A percentile compares a stretch with the other conserved stretches of the same genome.
Evolutionary conservation across 2,797 vertebrate species (phyloP).

Genomic region (Anas bahamensis): DNA sequence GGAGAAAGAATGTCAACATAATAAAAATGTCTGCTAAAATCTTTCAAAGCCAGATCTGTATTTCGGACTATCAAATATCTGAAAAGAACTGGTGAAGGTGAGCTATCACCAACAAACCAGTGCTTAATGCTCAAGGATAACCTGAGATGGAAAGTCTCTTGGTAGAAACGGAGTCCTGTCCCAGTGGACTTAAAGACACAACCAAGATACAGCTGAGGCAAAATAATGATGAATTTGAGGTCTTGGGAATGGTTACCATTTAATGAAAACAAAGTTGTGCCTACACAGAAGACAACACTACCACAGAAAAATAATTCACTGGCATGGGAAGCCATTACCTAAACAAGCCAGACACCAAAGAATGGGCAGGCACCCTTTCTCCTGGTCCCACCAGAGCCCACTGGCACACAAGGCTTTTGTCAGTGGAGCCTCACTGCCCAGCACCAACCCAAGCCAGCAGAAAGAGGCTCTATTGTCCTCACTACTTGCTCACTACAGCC

Average conservation of each 20-base stretch:
- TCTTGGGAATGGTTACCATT: background rate
- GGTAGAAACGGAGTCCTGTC: background rate
- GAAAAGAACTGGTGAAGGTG: background rate
- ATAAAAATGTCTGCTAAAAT: background rate
- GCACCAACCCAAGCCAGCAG: rapidly evolving
- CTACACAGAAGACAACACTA: background rate
- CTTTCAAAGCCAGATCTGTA: background rate
- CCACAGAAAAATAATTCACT: background rate
- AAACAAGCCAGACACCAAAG: background rate
- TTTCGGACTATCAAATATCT: background rate
- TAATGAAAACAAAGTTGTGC: background rate
- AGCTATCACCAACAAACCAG: background rate
- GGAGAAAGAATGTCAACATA: background rate
- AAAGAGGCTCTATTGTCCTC: background rate
- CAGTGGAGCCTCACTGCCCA: background rate
- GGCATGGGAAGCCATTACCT: background rate
- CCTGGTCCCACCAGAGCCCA: background rate
- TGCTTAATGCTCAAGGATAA: background rate
- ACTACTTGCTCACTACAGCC: background rate
- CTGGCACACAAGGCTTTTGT: background rate
- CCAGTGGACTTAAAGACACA: background rate
- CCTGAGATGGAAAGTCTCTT: background rate
- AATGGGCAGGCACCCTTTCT: background rate
- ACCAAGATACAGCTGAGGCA: background rate
- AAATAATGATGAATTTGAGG: background rate